Evolutionary conservation across 2,113 vertebrate genomes (phyloP), one percentile per base, ranked within the genome.

Genomic region (Melanocharis versteri): DNA sequence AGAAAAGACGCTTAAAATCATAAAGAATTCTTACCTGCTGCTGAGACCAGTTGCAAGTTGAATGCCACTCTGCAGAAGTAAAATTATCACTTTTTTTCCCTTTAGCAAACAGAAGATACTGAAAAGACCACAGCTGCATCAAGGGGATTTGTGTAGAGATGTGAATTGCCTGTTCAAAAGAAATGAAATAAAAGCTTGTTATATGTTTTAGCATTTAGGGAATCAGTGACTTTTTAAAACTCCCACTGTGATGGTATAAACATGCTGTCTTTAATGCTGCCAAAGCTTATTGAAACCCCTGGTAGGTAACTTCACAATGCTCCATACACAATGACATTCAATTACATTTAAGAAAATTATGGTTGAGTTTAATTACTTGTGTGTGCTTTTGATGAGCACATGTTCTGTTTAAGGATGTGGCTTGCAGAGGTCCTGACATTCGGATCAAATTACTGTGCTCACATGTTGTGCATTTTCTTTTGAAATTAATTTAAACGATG

Each of bases 281-380:
- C 72, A 83, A 68, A 90, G 57, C 54, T 93, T 95, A 72, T 83
- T 77, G 85, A 96, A 90, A 87, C 39, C 65, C 42, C 54, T 73
- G 39, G 80, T 75, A 95, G 75, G 75, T 90, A 87, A 92, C 54
- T 81, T 73, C 48, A 94, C 69, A 87, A 86, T 82, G 66, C 83
- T 92, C 33, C 23, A 89, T 1, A 2, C 84, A 89, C 68, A 88
- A 77, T 88, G 75, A 95, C 88, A 95, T 95, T 94, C 78, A 96
- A 94, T 94, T 94, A 94, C 72, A 92, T 69, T 92, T 93, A 84
- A 95, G 80, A 95, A 94, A 96, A 96, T 89, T 65, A 89, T 10
- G 27, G 45, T 84, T 84, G 79, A 78, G 50, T 93, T 96, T 96
- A 93, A 93, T 96, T 95, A 96, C 71, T 95, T 93, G 11, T 92